A percentile compares a stretch with the other conserved stretches of the same genome.
These are phyloP conservation scores for Liparis tanakae DNA, from an alignment of 2,797 vertebrate species.

Conservation along the genomic window DNA sequence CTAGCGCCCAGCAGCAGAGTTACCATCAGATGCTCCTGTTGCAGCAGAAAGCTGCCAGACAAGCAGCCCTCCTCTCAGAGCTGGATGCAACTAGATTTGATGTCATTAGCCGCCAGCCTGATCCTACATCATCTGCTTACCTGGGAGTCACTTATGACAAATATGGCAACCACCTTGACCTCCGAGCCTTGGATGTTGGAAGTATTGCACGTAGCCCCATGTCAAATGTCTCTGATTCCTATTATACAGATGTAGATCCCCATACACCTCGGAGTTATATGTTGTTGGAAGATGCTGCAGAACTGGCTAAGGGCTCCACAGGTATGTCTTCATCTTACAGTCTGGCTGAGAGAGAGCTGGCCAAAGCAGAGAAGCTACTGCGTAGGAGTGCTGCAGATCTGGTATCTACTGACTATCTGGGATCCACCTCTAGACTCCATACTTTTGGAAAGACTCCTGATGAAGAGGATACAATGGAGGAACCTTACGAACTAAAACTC, in stretches of 20 bases:
- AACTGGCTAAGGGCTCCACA: conserved; percentile 91
- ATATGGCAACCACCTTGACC: conserved; percentile 91
- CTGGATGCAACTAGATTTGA: conserved; percentile 94
- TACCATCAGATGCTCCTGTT: conserved; percentile 94
- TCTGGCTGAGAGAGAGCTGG: conserved; percentile 94
- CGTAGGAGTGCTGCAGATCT: conserved; percentile 89
- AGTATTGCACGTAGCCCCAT: conserved; percentile 94
- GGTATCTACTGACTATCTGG: conserved; percentile 91
- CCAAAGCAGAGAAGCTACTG: conserved; percentile 94
- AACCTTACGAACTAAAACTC: conserved; percentile 97
- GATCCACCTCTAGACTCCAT: conserved; percentile 92
- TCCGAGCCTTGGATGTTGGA: conserved; percentile 91
- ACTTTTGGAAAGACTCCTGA: conserved; percentile 90
- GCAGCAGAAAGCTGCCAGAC: conserved; percentile 94
- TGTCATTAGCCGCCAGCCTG: conserved; percentile 92
- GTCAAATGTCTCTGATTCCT: conserved; percentile 95
- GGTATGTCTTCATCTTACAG: conserved; percentile 90
- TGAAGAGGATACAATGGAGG: conserved; percentile 98
- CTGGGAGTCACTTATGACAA: conserved; percentile 90
- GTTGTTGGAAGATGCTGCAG: conserved; percentile 94
- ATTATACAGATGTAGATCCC: conserved; percentile 95
- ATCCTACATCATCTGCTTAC: conserved; percentile 85
- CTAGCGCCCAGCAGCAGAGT: conserved; percentile 89
- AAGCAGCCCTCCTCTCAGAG: conserved; percentile 90
- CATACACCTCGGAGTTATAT: conserved; percentile 92